Conservation (phyloP, 2,888 invertebrate genomes). For the Opisthograptis luteolata region DNA sequence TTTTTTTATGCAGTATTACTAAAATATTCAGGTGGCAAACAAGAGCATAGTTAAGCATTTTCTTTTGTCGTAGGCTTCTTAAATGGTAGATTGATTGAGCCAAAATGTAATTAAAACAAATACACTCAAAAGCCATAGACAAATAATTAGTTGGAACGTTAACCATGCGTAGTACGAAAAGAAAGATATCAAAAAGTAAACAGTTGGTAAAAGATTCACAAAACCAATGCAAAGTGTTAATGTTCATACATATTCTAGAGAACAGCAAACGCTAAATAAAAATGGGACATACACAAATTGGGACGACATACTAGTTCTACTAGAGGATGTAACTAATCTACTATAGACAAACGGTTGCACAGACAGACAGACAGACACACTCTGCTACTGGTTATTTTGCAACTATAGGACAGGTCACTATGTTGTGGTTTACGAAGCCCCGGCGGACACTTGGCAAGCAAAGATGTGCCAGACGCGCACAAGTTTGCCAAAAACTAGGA, state of each 20-base stretch:
- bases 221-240: conserved; percentile 44
- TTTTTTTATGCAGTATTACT: conserved; percentile 48
- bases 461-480: conserved; percentile 62
- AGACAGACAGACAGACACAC: conserved; percentile 58
- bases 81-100: conserved; percentile 72
- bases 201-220: conserved; percentile 14
- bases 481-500: conserved; percentile 59
- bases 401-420: conserved; percentile 83
- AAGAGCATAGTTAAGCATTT: conserved; percentile 62
- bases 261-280: conserved; percentile 49
- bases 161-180: conserved; percentile 48
- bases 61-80: conserved; percentile 65
- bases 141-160: conserved; percentile 34
- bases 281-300: conserved; percentile 57
- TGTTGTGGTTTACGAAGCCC: conserved; percentile 77
- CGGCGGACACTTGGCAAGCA: conserved; percentile 64
- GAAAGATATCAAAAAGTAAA: conserved; percentile 36
- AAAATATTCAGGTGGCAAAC: conserved; percentile 58
- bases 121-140: conserved; percentile 41
- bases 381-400: conserved; percentile 74
- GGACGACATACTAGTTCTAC: conserved; percentile 63
- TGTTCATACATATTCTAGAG: conserved; percentile 37
- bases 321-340: conserved; percentile 61
- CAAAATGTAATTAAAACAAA: conserved; percentile 74
- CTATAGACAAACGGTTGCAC: conserved; percentile 55